Evolutionary conservation across 2,888 invertebrate genomes (phyloP), one percentile per base, ranked within the genome.

Genomic region (Pollenia labialis): DNA sequence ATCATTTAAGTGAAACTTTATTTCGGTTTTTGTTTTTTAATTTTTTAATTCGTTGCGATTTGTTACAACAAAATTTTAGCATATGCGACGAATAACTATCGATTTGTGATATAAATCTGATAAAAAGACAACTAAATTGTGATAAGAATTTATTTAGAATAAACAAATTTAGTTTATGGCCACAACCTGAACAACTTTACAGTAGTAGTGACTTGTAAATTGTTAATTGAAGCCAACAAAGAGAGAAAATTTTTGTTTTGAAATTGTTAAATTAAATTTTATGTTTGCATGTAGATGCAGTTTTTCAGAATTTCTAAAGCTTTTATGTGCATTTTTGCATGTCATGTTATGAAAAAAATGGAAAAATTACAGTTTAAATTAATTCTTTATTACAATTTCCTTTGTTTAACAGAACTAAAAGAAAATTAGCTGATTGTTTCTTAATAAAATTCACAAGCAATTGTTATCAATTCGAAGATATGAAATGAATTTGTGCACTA

Each of bases 1-100:
- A 81, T 66, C 46, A 50, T 62, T 75, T 54, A 62, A 77, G 72
- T 79, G 72, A 84, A 84, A 84, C 50, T 79, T 84, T 58, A 40
- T 60, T 77, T 71, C n/a, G 32, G 32, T 44, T 52, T 50, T 46
- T 16, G n/a, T n/a, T 44, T 40, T 40, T 14, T 60, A 10, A n/a
- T 44, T 40, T 40, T 14, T 60, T n/a, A n/a, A 44, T 52, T 50
- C 50, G 60, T 66, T 69, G 16, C 54, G 62, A 42, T 56, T 81
- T 71, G n/a, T 50, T 32, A 6, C 6, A 6, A 6, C 32, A 18
- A 58, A 71, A 46, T 44, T 16, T 69, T 23, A 12, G 54, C 69
- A 66, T 42, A 23, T 23, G 69, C 18, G 69, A 69, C 79, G n/a
- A 58, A 42, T 23, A 66, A 48, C 48, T 56, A 66, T 74, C 74